A percentile compares a stretch with the other conserved stretches of the same genome.
phyloP scores from a whole-genome alignment of 2,113 vertebrate genomes.

The Sylvietta virens region DNA sequence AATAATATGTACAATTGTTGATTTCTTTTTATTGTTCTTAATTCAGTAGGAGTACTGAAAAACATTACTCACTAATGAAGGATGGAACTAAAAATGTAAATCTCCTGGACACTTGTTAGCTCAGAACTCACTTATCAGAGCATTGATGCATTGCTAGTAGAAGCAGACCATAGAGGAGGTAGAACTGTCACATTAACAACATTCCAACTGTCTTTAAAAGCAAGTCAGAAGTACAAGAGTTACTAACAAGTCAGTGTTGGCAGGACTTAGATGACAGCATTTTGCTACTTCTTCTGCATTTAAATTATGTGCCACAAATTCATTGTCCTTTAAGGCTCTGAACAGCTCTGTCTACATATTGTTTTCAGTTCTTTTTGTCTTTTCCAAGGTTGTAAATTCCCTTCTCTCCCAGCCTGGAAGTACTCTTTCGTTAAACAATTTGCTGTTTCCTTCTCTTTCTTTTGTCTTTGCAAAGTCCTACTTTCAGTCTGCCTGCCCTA shows the following conservation, averaged over 20 bases:
- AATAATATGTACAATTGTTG: not conserved
- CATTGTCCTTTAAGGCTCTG: not conserved
- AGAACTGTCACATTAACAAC: not conserved
- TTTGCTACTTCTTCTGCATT: not conserved
- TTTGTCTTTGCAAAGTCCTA: not conserved
- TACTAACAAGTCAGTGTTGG: not conserved
- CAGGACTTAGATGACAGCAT: not conserved
- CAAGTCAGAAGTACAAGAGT: not conserved
- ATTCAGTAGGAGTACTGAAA: not conserved
- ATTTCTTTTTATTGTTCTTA: not conserved
- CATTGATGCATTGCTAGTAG: not conserved
- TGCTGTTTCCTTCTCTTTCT: not conserved
- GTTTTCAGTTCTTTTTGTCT: not conserved
- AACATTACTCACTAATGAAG: not conserved
- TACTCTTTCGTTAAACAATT: not conserved
- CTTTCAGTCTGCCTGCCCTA: not conserved
- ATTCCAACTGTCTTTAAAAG: not conserved
- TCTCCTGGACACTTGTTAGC: not conserved
- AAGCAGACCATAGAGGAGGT: not conserved
- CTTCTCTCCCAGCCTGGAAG: not conserved
- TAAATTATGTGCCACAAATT: not conserved
- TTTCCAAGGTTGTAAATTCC: not conserved
- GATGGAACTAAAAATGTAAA: not conserved
- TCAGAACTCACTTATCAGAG: accelerated
- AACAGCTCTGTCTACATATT: not conserved